These are phyloP conservation scores for Perccottus glenii DNA, from an alignment of 2,113 vertebrate genomes.

Conservation along the genomic window DNA sequence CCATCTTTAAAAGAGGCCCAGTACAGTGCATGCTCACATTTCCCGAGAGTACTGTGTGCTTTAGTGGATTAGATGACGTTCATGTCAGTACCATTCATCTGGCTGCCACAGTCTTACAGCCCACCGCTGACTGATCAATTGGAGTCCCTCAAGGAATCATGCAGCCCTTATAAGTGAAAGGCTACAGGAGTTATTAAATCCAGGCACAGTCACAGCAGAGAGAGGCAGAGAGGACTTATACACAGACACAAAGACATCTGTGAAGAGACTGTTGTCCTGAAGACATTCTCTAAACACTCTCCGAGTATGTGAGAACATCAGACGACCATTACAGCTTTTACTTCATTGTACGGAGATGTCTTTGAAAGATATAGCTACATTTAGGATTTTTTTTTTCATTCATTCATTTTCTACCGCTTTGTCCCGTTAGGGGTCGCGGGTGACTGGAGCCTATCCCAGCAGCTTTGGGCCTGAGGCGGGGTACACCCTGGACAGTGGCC, in stretches of 20 bases:
- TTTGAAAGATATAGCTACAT: too few species aligned
- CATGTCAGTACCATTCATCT: slow-evolving; percentile 73
- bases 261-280: slow-evolving; percentile 41
- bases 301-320: slow-evolving; percentile 52
- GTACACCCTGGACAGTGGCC: too few species aligned
- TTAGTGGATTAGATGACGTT: slow-evolving; percentile 66
- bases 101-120: slow-evolving; percentile 57
- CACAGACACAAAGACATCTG: slow-evolving; percentile 25
- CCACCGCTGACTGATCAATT: slow-evolving; percentile 75
- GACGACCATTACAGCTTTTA: slow-evolving; percentile 23
- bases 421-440: too few species aligned
- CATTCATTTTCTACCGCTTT: too few species aligned
- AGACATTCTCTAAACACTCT: slow-evolving; percentile 35
- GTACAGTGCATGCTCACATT: slow-evolving; percentile 53
- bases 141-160: slow-evolving; percentile 71
- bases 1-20: slow-evolving; percentile 25
- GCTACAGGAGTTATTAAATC: slow-evolving; percentile 75
- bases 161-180: slow-evolving; percentile 69
- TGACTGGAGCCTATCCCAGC: too few species aligned
- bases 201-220: slow-evolving; percentile 50
- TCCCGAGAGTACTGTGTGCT: slow-evolving; percentile 47
- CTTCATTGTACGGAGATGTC: not conserved
- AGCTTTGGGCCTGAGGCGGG: too few species aligned
- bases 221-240: slow-evolving; percentile 24
- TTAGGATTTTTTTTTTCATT: too few species aligned